These are phyloP conservation scores for Dinothrombium tinctorium DNA, from an alignment of 1,140 invertebrate genomes.

Conservation along the genomic window DNA sequence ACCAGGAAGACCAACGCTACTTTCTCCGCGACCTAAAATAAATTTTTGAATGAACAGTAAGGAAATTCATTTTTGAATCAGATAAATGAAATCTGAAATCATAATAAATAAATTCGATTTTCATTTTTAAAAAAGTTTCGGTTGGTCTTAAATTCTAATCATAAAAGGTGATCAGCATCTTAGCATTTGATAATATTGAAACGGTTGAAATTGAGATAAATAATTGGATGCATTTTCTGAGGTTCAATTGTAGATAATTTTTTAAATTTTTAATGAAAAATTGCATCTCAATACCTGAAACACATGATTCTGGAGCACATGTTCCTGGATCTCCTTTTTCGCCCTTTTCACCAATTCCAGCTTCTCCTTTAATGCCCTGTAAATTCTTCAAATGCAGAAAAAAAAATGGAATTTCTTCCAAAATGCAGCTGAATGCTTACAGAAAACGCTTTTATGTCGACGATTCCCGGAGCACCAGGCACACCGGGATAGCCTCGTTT, in stretches of 20 bases:
- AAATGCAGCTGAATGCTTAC: not conserved
- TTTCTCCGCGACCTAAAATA: not conserved
- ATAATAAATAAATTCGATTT: not conserved
- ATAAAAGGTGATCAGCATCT: not conserved
- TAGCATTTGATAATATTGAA: too few species aligned
- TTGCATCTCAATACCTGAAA: too few species aligned
- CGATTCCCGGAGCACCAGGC: too few species aligned
- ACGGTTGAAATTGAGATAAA: too few species aligned
- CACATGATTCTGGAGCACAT: too few species aligned
- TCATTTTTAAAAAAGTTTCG: not conserved
- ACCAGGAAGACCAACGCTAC: conserved; percentile 40
- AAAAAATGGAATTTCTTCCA: not conserved
- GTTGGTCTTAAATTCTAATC: not conserved
- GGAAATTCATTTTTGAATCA: not conserved
- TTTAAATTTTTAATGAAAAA: too few species aligned
- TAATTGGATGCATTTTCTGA: too few species aligned
- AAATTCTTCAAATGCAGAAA: not conserved
- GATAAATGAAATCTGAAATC: not conserved
- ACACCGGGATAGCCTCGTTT: not conserved
- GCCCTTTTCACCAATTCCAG: not conserved
- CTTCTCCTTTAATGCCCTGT: not conserved
- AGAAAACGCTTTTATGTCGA: not conserved
- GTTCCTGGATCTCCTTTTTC: not conserved
- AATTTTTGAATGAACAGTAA: not conserved
- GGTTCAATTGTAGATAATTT: too few species aligned